phyloP scores from a whole-genome alignment of 2,113 vertebrate species.

The Etia nguti region DNA sequence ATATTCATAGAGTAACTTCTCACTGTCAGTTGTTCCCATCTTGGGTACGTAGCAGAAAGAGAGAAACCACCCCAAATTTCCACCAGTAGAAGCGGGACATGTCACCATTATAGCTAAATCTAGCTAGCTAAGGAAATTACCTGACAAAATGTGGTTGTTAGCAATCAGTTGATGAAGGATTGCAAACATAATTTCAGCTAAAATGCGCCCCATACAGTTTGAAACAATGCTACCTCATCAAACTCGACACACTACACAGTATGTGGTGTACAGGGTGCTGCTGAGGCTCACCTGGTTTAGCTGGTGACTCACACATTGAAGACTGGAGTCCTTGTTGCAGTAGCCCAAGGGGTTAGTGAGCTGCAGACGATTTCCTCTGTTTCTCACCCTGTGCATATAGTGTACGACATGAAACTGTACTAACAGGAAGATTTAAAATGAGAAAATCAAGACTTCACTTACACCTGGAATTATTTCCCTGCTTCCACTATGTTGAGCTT shows the following conservation, averaged over 20 bases:
- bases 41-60: background rate
- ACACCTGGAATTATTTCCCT: background rate
- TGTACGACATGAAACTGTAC: background rate
- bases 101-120: background rate
- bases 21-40: background rate
- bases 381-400: background rate
- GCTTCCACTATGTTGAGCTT: background rate
- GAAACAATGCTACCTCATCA: background rate
- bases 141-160: background rate
- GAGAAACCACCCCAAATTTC: background rate
- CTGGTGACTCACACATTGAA: background rate
- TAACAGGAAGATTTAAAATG: background rate
- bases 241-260: no score
- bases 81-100: background rate
- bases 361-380: fast-evolving
- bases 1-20: background rate
- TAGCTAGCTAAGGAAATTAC: background rate
- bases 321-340: background rate
- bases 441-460: background rate
- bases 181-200: background rate
- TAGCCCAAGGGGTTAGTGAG: background rate
- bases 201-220: background rate
- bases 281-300: background rate
- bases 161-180: background rate
- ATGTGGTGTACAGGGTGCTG: no score